Base-by-base conservation (phyloP, 2,797 vertebrate genomes). In the Sebastes aleutianus region DNA sequence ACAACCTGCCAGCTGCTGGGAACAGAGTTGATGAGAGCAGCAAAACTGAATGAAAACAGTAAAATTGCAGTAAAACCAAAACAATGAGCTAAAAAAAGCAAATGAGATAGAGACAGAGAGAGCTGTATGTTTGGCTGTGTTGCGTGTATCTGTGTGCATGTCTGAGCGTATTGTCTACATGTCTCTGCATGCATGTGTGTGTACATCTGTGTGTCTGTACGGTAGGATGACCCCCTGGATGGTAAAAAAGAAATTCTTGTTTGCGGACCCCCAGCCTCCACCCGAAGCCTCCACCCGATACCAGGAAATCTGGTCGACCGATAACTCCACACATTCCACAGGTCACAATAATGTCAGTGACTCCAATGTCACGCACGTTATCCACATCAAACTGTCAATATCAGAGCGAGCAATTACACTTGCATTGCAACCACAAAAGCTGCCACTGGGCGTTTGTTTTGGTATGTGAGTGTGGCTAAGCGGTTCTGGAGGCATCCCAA, bases 261-360 rank as follows among this genome's bases (percentile, higher is more conserved):
- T 81, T 88, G 64, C 20, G 11, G 56, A 67, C 74, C 82, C 47
- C 50, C 32, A 32, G 71, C 62, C 79, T 79, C 54, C 76, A 72
- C 57, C 74, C 66, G 5, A 68, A 32, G 71, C 62, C 79, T 79
- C 54, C 76, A 72, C 57, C 74, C 66, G 5, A 68, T 74, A 69
- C 71, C 78, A 87, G 86, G 80, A 86, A 87, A 87, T 86, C 67
- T 78, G 82, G 72, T 64, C 8, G 3, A 59, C 82, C 83, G 84
- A 91, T 89, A 87, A 82, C 50, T 74, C 32, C 69, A 80, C 76
- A 84, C 43, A 82, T 82, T 85, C 87, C 85, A 78, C 14, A 3
- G n/a, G 67, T 87, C 71, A 76, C 62, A 80, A 32, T 78, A 81
- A 84, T 84, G 77, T 67, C 24, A 47, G 26, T 76, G 78, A 73